These are phyloP conservation scores for Mayetiola destructor DNA, from an alignment of 2,888 invertebrate species.

Conservation along the genomic window DNA sequence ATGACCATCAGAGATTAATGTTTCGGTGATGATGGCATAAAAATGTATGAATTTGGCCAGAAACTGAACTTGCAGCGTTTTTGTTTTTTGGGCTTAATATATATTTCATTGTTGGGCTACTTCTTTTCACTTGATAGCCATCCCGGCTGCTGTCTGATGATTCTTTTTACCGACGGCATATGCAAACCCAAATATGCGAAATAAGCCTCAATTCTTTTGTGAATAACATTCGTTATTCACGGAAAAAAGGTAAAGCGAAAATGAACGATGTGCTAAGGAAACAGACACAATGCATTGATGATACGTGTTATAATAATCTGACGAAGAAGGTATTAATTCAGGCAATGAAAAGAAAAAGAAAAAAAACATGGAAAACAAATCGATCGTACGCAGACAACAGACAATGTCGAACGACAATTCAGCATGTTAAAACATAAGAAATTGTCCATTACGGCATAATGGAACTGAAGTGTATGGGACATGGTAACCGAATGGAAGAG, in stretches of 20 bases:
- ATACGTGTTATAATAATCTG: slow-evolving; percentile 10
- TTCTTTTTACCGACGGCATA: neutral
- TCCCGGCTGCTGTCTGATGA: neutral
- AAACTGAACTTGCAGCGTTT: too few relatives aligned
- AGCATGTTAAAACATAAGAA: neutral
- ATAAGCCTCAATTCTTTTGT: neutral
- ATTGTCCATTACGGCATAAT: too few relatives aligned
- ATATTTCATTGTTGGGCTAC: slow-evolving; percentile 1
- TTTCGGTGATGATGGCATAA: too few relatives aligned
- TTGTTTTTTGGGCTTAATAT: too few relatives aligned
- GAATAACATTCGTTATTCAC: neutral
- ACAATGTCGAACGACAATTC: neutral
- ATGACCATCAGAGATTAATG: too few relatives aligned
- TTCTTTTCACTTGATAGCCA: slow-evolving; percentile 4
- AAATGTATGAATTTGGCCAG: too few relatives aligned
- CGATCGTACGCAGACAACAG: neutral
- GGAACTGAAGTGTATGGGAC: too few relatives aligned
- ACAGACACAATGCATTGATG: neutral
- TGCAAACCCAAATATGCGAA: neutral
- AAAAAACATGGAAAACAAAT: neutral
- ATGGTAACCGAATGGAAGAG: too few relatives aligned
- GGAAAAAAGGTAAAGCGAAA: neutral
- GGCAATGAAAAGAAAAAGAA: neutral
- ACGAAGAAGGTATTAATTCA: slow-evolving; percentile 14
- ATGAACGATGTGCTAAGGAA: slow-evolving; percentile 7